A percentile compares a stretch with the other conserved stretches of the same genome.
phyloP scores from a whole-genome alignment of 2,797 vertebrate genomes.

The Spinus olivaceus region DNA sequence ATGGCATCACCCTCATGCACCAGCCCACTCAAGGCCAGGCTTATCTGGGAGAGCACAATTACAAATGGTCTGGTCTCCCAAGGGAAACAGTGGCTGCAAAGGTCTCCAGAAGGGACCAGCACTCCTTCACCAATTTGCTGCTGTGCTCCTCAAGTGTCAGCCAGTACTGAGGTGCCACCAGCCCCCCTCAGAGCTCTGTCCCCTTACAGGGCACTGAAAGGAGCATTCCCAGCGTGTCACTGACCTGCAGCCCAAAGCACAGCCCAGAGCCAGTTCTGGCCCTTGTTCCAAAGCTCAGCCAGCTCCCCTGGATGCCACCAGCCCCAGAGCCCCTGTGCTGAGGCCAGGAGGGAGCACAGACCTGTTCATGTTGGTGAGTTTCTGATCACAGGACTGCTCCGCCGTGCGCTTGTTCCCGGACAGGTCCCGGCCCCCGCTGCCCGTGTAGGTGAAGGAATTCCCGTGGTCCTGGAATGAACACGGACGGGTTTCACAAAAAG shows the following conservation, averaged over 20 bases:
- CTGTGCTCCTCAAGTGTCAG: background rate
- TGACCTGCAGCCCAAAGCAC: background rate
- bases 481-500: background rate
- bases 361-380: constrained; percentile 98
- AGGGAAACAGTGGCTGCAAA: background rate
- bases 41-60: background rate
- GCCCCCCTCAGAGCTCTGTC: background rate
- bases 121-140: background rate
- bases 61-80: background rate
- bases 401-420: constrained; percentile 97
- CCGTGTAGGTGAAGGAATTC: constrained; percentile 95
- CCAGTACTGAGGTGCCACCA: fast-evolving
- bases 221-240: fast-evolving
- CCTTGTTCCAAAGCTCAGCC: background rate
- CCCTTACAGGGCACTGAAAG: background rate
- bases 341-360: background rate
- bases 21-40: background rate
- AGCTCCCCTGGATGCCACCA: background rate
- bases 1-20: fast-evolving
- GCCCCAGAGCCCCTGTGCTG: background rate
- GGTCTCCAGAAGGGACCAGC: background rate
- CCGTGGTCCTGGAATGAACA: constrained; percentile 85
- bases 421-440: constrained; percentile 93
- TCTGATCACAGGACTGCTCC: constrained; percentile 96
- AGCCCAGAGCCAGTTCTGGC: fast-evolving